Conservation (phyloP, 1,140 invertebrate species). For the Diploscapter pachys region DNA sequence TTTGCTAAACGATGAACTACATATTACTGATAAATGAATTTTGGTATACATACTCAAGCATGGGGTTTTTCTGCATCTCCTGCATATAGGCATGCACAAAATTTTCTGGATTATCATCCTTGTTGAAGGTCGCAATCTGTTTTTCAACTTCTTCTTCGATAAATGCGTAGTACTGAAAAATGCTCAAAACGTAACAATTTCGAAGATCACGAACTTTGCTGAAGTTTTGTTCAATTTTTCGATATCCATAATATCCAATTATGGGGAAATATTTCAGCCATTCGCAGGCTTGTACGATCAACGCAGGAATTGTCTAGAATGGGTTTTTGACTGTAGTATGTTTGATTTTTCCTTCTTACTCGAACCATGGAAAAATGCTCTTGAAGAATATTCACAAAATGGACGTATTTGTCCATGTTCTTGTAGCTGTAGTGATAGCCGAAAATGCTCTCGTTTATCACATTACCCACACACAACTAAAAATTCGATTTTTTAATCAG, state of each 20-base stretch:
- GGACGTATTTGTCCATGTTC: constrained; percentile 8
- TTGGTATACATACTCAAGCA: not conserved
- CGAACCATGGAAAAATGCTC: constrained; percentile 11
- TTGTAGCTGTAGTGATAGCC: constrained; percentile 19
- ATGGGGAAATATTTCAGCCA: constrained; percentile 10
- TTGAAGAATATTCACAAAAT: constrained; percentile 14
- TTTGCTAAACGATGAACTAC: not conserved
- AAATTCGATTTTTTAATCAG: not conserved
- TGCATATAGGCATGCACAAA: constrained; percentile 25
- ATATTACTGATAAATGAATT: not conserved
- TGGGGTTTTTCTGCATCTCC: constrained; percentile 10
- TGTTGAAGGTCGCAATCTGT: not conserved
- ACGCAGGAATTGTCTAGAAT: not conserved
- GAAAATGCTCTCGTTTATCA: constrained; percentile 17
- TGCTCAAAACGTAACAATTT: not conserved
- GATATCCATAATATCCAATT: constrained; percentile 12
- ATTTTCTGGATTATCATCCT: not conserved
- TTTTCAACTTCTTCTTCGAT: constrained; percentile 6
- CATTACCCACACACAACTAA: constrained; percentile 13
- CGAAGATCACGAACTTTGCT: not conserved
- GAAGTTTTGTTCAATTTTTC: constrained; percentile 12
- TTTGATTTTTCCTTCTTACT: not conserved
- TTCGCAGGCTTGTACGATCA: constrained; percentile 2
- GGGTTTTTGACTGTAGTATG: too few relatives aligned
- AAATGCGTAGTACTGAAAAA: constrained; percentile 9